A percentile compares a stretch with the other conserved stretches of the same genome.
Conservation (phyloP, 1,140 invertebrate genomes). For the Lithobius niger region DNA sequence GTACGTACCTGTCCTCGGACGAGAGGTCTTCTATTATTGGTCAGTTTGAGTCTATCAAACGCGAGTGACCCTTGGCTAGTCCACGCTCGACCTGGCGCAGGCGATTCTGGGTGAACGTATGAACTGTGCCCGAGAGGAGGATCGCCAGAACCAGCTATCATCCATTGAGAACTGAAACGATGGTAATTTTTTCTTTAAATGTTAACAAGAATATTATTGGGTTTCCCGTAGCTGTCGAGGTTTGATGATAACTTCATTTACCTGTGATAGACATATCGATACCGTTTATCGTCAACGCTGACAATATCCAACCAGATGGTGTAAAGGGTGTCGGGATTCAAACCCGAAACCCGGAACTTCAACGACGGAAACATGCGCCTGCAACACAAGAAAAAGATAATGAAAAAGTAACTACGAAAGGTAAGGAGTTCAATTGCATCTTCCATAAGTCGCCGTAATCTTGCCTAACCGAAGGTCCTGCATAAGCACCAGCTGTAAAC, state of each 20-base stretch:
- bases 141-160: slow-evolving; percentile 65
- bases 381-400: slow-evolving; percentile 19
- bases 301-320: slow-evolving; percentile 45
- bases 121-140: slow-evolving; percentile 52
- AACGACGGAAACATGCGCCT: slow-evolving; percentile 82
- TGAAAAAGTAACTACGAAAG: not conserved
- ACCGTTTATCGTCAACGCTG: slow-evolving; percentile 32
- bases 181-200: too few species aligned
- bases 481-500: too few species aligned
- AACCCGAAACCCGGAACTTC: slow-evolving; percentile 48
- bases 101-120: slow-evolving; percentile 75
- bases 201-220: too few species aligned
- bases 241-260: not conserved
- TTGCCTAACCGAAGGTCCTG: too few species aligned
- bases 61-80: slow-evolving; percentile 57
- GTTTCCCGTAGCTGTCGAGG: too few species aligned
- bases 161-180: slow-evolving; percentile 45
- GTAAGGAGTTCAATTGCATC: too few species aligned
- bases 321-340: slow-evolving; percentile 45
- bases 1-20: slow-evolving; percentile 4
- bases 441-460: too few species aligned
- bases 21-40: slow-evolving; percentile 53
- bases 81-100: slow-evolving; percentile 71
- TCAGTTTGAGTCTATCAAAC: slow-evolving; percentile 76
- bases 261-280: slow-evolving; percentile 14